phyloP scores from a whole-genome alignment of 2,797 vertebrate species.

The Paguma larvata region DNA sequence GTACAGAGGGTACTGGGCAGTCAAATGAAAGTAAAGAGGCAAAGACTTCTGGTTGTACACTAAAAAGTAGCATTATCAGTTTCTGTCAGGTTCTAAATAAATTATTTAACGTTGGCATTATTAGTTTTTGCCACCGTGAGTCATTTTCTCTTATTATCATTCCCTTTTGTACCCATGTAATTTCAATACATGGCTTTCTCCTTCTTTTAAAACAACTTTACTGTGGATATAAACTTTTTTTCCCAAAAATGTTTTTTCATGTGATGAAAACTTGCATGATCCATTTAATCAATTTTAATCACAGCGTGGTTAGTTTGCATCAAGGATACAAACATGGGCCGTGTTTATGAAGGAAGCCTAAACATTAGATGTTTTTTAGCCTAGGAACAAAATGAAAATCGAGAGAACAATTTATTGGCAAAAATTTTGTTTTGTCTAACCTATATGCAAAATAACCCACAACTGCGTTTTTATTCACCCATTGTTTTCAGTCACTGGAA shows the following conservation, averaged over 20 bases:
- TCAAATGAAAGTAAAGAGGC: background rate
- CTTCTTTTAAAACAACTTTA: background rate
- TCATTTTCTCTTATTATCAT: background rate
- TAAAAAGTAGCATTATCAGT: background rate
- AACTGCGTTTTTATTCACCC: background rate
- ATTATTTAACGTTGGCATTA: background rate
- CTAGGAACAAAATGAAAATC: constrained; percentile 34
- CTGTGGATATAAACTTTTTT: background rate
- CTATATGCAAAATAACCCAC: constrained; percentile 15
- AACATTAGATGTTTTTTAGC: background rate
- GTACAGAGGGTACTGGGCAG: no score
- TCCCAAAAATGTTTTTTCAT: background rate
- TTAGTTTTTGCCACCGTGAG: background rate
- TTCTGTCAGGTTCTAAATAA: background rate
- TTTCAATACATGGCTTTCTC: background rate
- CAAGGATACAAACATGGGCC: background rate
- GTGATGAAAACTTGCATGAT: background rate
- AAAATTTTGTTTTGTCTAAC: constrained; percentile 50
- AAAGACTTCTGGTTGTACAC: background rate
- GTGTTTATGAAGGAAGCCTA: constrained; percentile 29
- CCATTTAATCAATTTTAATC: background rate
- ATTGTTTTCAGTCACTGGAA: constrained; percentile 34
- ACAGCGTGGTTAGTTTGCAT: background rate
- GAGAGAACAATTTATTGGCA: background rate
- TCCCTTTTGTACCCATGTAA: background rate